Conservation (phyloP, 2,888 invertebrate species). For the Lissocephala sabroskyi region DNA sequence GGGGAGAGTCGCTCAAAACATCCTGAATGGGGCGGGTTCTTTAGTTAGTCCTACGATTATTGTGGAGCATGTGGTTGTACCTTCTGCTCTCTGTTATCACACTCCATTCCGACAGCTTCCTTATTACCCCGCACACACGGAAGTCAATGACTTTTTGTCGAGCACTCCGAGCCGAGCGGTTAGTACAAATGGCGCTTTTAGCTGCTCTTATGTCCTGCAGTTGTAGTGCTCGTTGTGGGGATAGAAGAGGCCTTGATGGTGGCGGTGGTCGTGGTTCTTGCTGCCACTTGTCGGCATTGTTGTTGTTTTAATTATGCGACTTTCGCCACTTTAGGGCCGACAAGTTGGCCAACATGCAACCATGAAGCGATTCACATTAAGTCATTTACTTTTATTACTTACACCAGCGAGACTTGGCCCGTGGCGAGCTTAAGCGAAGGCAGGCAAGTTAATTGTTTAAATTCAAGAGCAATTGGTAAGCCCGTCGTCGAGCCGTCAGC, state of each 20-base stretch:
- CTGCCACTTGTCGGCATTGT: constrained; percentile 19
- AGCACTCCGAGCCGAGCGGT: constrained; percentile 32
- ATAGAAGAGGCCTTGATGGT: too few relatives aligned
- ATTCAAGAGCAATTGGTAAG: constrained; percentile 39
- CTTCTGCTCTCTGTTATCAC: too few relatives aligned
- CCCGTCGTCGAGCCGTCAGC: too few relatives aligned
- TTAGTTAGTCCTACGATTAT: too few relatives aligned
- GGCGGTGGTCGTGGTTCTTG: too few relatives aligned
- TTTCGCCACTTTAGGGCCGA: constrained; percentile 45
- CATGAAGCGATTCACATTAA: constrained; percentile 36
- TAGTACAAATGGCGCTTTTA: constrained; percentile 58
- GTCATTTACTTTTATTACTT: constrained; percentile 59
- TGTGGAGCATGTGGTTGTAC: too few relatives aligned
- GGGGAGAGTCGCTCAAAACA: too few relatives aligned
- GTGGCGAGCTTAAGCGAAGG: constrained; percentile 7
- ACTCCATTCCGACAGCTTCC: too few relatives aligned
- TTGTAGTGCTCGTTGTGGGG: too few relatives aligned
- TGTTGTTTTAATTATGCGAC: constrained; percentile 51
- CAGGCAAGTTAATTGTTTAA: constrained; percentile 65
- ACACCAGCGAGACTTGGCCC: constrained; percentile 17
- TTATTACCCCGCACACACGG: constrained; percentile 30
- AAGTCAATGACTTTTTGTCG: constrained; percentile 53
- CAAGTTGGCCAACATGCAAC: constrained; percentile 28
- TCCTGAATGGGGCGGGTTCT: too few relatives aligned
- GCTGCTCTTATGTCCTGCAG: too few relatives aligned